A percentile compares a stretch with the other conserved stretches of the same genome.
These are phyloP conservation scores for Drosophila orosa DNA, from an alignment of 1,140 invertebrate genomes.

Conservation along the genomic window DNA sequence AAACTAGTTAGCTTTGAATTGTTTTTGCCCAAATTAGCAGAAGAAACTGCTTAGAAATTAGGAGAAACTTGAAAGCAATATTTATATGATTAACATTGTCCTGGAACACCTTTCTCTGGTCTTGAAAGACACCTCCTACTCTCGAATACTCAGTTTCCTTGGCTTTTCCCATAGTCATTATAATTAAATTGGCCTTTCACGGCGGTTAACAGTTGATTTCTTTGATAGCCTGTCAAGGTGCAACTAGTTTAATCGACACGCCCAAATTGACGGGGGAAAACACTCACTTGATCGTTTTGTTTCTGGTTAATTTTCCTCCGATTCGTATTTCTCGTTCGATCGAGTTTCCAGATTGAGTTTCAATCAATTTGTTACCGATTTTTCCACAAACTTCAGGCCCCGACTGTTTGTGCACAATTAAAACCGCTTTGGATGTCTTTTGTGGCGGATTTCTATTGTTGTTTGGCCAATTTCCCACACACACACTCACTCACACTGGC, in stretches of 20 bases:
- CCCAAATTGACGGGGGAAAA: slow-evolving; percentile 33
- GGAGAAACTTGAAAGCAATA: not conserved
- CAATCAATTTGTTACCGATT: slow-evolving; percentile 32
- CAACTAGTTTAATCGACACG: slow-evolving; percentile 44
- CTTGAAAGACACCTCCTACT: not conserved
- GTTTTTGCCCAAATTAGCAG: not conserved
- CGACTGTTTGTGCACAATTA: slow-evolving; percentile 50
- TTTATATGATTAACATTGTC: not conserved
- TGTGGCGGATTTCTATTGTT: slow-evolving; percentile 59
- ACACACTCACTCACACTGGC: slow-evolving; percentile 10
- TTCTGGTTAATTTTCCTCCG: slow-evolving; percentile 8
- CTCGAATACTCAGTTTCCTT: not conserved
- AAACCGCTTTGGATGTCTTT: slow-evolving; percentile 50
- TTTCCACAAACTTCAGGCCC: slow-evolving; percentile 1
- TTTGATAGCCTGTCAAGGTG: slow-evolving; percentile 38
- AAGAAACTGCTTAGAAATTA: not conserved
- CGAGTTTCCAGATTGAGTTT: slow-evolving; percentile 21
- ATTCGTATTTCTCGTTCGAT: slow-evolving; percentile 23
- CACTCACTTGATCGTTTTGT: slow-evolving; percentile 28
- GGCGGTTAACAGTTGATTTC: slow-evolving; percentile 22
- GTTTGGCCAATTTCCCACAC: slow-evolving; percentile 44
- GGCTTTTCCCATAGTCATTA: not conserved
- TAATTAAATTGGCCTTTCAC: slow-evolving; percentile 41
- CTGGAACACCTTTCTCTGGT: not conserved
- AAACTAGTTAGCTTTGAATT: not conserved